Percentiles rank a stretch among this genome's conserved stretches.
Evolutionary conservation across 2,888 invertebrate genomes (phyloP).

Genomic region (Gortyna flavago): DNA sequence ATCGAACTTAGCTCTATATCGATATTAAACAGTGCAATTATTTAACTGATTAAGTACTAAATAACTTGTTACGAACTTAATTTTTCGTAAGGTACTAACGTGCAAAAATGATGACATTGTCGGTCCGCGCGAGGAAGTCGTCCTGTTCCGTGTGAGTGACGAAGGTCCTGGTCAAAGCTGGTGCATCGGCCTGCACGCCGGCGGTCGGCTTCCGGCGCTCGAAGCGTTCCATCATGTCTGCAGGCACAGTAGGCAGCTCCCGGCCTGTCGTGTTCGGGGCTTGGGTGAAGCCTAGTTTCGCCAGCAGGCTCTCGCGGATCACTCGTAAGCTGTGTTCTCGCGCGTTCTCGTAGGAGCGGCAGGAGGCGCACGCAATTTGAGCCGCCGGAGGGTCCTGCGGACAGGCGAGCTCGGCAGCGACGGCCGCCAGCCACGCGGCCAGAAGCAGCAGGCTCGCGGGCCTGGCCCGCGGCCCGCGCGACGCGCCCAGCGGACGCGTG

Average conservation of each 20-base stretch:
- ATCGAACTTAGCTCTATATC: slow-evolving; percentile 77
- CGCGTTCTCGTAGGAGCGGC: slow-evolving; percentile 89
- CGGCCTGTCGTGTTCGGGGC: slow-evolving; percentile 92
- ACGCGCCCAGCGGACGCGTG: slow-evolving; percentile 90
- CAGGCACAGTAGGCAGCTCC: slow-evolving; percentile 90
- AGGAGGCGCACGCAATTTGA: slow-evolving; percentile 87
- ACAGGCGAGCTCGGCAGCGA: slow-evolving; percentile 84
- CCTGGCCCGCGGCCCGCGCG: slow-evolving; percentile 90
- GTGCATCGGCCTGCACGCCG: slow-evolving; percentile 91
- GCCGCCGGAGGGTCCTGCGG: slow-evolving; percentile 80
- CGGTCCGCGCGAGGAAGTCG: slow-evolving; percentile 92
- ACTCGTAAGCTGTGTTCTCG: slow-evolving; percentile 91
- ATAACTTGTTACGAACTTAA: slow-evolving; percentile 62
- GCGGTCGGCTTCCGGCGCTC: slow-evolving; percentile 89
- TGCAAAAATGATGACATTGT: slow-evolving; percentile 92
- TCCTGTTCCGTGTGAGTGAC: slow-evolving; percentile 91
- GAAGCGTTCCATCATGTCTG: slow-evolving; percentile 88
- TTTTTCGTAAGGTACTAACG: slow-evolving; percentile 87
- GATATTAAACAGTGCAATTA: slow-evolving; percentile 59
- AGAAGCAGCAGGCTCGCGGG: slow-evolving; percentile 90
- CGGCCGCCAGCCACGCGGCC: slow-evolving; percentile 88
- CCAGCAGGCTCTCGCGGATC: slow-evolving; percentile 91
- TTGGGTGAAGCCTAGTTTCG: slow-evolving; percentile 91
- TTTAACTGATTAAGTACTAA: slow-evolving; percentile 56
- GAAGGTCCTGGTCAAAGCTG: slow-evolving; percentile 86